Conservation (phyloP, 2,888 invertebrate species). For the Himalopsyche tibetana region DNA sequence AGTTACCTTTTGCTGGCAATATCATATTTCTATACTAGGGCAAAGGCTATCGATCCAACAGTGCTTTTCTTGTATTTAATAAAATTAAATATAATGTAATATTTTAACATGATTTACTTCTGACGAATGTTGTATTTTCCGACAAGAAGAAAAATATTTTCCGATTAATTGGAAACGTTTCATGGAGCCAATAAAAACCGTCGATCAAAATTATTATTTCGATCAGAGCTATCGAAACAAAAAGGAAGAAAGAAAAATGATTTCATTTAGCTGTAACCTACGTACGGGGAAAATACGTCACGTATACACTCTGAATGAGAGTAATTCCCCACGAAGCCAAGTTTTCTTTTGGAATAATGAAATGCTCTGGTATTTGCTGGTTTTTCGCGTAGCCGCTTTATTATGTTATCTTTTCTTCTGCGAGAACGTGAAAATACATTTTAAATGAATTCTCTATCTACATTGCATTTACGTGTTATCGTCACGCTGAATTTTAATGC, state of each 20-base stretch:
- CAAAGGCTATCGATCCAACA: too few species aligned
- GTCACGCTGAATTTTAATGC: neutral
- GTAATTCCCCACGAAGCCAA: neutral
- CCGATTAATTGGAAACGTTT: neutral
- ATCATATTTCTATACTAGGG: too few species aligned
- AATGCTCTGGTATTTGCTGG: neutral
- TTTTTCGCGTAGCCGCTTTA: neutral
- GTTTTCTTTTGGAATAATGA: constrained; percentile 6
- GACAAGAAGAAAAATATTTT: neutral
- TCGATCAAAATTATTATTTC: constrained; percentile 5
- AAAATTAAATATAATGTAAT: too few species aligned
- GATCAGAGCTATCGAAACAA: neutral
- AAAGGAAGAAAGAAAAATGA: neutral
- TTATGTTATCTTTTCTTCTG: neutral
- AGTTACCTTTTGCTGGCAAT: too few species aligned
- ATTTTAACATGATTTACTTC: too few species aligned
- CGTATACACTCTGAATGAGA: neutral
- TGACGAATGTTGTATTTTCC: too few species aligned
- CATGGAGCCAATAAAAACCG: neutral
- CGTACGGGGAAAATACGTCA: neutral
- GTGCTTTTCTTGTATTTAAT: too few species aligned
- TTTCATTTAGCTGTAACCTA: neutral
- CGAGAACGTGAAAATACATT: neutral
- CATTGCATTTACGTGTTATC: neutral
- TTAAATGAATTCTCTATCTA: neutral